Base-by-base conservation (phyloP, 2,888 invertebrate genomes). In the Malthinus flaveolus region DNA sequence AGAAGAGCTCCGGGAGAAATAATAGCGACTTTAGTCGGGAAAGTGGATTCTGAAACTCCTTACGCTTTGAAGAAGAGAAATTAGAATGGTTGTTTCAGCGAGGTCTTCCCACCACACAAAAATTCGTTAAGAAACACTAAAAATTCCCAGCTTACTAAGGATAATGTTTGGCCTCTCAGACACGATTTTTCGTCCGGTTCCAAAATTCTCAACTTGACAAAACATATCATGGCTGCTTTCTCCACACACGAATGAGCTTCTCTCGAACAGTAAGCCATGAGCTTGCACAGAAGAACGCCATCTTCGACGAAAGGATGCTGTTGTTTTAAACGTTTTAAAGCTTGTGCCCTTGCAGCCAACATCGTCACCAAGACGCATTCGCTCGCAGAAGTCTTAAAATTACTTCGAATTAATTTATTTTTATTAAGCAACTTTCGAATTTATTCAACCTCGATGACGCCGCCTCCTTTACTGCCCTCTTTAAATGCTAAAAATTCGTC, bases 161-260 rank as follows among this genome's bases (percentile, higher is more conserved):
- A 84, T 51, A 95, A 78, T 7, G 90, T 92, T 60, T 88, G 85
- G 1, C 95, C 95, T 58, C 93, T 83, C 50, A 95, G 82, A 32
- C 89, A 87, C 56, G 90, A 91, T 63, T 89, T 86, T 60, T 90
- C 89, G 73, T 95, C 95, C 0, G 95, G 91, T 73, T 94, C 94
- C 61, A 95, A 80, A 75, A 95, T 95, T 49, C 95, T 83, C 56
- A 95, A 78, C 76, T 94, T 95, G 7, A 95, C 94, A 73, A 95
- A 95, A 71, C 89, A 89, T 69, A 95, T 95, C 94, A 95, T 95
- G 1, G 94, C 95, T 2, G 93, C 92, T 75, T 95, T 95, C 77
- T 95, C 95, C 3, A 94, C 94, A 73, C 93, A 93, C 32, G 94
- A 94, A 77, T 95, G 95, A 23, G 95, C 90, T 77, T 95, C 93